Evolutionary conservation across 2,797 vertebrate genomes (phyloP).

Genomic region (Pseudochromis fuscus): DNA sequence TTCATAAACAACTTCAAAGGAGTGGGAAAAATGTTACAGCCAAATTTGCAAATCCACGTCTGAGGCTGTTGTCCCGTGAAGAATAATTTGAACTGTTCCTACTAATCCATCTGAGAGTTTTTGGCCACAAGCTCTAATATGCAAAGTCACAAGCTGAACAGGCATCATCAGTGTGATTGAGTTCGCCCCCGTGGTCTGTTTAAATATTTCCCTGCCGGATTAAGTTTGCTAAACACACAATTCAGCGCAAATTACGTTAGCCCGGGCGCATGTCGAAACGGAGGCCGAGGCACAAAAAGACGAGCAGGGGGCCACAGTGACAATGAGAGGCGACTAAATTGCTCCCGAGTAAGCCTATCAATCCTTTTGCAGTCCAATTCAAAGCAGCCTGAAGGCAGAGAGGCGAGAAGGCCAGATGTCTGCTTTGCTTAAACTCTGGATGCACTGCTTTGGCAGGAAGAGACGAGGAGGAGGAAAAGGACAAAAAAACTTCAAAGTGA

Average conservation of each 20-base stretch:
- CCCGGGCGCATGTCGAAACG: slow-evolving; percentile 50
- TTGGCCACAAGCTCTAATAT: slow-evolving; percentile 38
- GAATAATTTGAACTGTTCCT: slow-evolving; percentile 25
- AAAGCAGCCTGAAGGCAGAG: slow-evolving; percentile 33
- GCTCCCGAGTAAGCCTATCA: slow-evolving; percentile 38
- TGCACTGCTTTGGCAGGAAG: slow-evolving; percentile 2
- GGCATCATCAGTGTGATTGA: slow-evolving; percentile 66
- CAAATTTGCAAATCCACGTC: slow-evolving; percentile 38
- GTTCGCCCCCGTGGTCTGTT: slow-evolving; percentile 67
- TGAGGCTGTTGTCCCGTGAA: slow-evolving; percentile 1
- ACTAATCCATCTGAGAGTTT: slow-evolving; percentile 43
- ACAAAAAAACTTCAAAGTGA: slow-evolving; percentile 9
- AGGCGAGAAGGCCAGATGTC: neutral
- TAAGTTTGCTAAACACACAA: slow-evolving; percentile 81
- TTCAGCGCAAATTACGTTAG: slow-evolving; percentile 70
- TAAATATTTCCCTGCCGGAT: slow-evolving; percentile 80
- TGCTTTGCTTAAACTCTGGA: slow-evolving; percentile 24
- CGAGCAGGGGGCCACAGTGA: neutral
- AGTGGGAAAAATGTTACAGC: neutral
- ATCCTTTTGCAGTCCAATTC: slow-evolving; percentile 41
- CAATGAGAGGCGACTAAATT: slow-evolving; percentile 33
- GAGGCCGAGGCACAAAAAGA: slow-evolving; percentile 24
- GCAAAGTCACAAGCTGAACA: slow-evolving; percentile 61
- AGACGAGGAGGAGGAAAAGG: neutral
- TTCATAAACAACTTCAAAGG: slow-evolving; percentile 1